Percentiles rank a stretch among this genome's conserved stretches.
These are phyloP conservation scores for Emydoidea blandingii DNA, from an alignment of 2,797 vertebrate genomes.

Conservation along the genomic window DNA sequence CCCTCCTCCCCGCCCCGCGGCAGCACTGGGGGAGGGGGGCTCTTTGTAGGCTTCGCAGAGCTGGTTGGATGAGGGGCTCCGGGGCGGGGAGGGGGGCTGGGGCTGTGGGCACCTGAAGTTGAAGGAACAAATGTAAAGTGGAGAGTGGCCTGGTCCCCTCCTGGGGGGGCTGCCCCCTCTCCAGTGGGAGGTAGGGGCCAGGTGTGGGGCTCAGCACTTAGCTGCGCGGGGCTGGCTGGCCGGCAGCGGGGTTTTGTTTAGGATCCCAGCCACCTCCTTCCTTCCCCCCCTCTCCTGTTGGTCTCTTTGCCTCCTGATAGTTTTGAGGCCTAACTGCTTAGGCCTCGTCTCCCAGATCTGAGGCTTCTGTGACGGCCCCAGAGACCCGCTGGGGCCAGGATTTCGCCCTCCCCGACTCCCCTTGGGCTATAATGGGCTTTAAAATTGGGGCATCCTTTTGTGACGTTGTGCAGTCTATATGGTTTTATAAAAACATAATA, in stretches of 20 bases:
- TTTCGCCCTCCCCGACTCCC: too few relatives aligned
- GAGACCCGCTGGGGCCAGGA: not conserved
- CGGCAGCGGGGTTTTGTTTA: slow-evolving; percentile 39
- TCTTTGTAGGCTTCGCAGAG: not conserved
- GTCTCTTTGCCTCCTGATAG: slow-evolving; percentile 74
- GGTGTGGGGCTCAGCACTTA: not conserved
- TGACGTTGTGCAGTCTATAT: too few relatives aligned
- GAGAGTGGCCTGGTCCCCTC: slow-evolving; percentile 61
- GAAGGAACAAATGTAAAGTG: slow-evolving; percentile 62
- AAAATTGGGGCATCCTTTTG: too few relatives aligned
- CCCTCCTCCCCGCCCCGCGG: not conserved
- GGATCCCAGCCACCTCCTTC: not conserved
- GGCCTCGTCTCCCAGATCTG: slow-evolving; percentile 76
- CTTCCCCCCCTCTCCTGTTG: slow-evolving; percentile 32
- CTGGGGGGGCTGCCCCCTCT: slow-evolving; percentile 5
- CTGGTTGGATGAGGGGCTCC: not conserved
- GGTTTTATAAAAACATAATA: too few relatives aligned
- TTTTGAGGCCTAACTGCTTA: slow-evolving; percentile 90
- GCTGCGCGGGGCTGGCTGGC: not conserved
- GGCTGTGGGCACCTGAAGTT: slow-evolving; percentile 67
- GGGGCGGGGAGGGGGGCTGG: not conserved
- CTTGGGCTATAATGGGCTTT: too few relatives aligned
- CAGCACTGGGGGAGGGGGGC: not conserved
- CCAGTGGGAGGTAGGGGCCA: not conserved
- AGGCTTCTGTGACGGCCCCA: slow-evolving; percentile 1